Evolutionary conservation across 2,113 vertebrate species (phyloP).

Genomic region (Parus major): DNA sequence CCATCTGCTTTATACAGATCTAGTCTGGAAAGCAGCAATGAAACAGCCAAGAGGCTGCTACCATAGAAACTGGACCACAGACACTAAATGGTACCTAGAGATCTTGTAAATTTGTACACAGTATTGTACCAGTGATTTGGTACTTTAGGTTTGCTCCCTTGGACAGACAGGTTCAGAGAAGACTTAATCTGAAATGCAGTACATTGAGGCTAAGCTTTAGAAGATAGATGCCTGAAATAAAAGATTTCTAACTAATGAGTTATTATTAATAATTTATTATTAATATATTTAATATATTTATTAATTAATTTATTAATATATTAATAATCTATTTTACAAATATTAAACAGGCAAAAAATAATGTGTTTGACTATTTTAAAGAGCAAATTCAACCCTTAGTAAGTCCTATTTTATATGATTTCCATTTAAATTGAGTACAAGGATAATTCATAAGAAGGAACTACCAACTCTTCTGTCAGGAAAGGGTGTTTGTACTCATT

Average conservation of each 20-base stretch:
- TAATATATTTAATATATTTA: too few relatives aligned
- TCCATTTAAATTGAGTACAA: background rate
- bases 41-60: constrained; percentile 3
- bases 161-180: background rate
- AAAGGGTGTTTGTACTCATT: background rate
- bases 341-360: background rate
- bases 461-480: background rate
- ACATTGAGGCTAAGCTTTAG: background rate
- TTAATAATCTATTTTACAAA: background rate
- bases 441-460: background rate
- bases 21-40: constrained; percentile 13
- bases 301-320: too few relatives aligned
- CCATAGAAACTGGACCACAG: constrained; percentile 3
- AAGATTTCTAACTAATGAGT: background rate
- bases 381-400: background rate
- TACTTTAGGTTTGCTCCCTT: background rate
- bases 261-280: too few relatives aligned
- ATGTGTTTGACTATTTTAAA: background rate
- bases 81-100: background rate
- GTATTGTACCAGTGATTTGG: background rate
- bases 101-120: background rate
- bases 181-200: background rate
- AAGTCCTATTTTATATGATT: background rate
- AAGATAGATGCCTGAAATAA: background rate
- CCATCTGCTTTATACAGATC: constrained; percentile 37